Evolutionary conservation across 2,797 vertebrate species (phyloP).

Genomic region (Tapirus indicus): DNA sequence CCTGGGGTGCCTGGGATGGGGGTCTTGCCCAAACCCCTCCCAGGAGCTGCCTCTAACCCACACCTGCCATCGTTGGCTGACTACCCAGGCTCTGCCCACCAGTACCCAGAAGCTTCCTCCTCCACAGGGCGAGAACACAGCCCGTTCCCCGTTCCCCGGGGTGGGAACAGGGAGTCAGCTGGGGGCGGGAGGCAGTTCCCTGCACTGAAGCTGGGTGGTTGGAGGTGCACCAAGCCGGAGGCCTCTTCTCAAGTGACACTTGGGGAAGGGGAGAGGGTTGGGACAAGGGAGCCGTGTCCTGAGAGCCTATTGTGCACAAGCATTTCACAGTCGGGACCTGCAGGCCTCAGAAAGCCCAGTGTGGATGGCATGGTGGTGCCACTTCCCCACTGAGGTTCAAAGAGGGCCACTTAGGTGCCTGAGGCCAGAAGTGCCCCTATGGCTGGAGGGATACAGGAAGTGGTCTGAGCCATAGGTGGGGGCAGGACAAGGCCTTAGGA

Average conservation of each 20-base stretch:
- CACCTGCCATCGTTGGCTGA: neutral
- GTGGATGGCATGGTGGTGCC: fast-evolving
- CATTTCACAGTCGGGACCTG: fast-evolving
- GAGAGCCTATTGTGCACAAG: fast-evolving
- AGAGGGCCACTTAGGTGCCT: neutral
- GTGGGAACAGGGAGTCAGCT: neutral
- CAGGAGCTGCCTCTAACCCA: neutral
- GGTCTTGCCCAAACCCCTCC: neutral
- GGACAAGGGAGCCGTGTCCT: no score
- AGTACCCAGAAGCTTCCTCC: neutral
- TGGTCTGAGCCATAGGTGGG: neutral
- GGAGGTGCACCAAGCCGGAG: neutral
- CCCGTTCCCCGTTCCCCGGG: neutral
- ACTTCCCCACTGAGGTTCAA: neutral
- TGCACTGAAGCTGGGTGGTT: neutral
- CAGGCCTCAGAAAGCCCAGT: neutral
- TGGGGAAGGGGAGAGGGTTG: neutral
- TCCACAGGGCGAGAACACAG: neutral
- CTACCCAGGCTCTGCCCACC: neutral
- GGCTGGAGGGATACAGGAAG: neutral
- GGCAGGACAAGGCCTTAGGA: neutral
- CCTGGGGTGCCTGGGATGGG: neutral
- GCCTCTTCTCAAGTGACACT: neutral
- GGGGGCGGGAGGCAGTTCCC: neutral
- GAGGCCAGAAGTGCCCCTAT: neutral